Percentiles rank a stretch among this genome's conserved stretches.
phyloP scores from a whole-genome alignment of 2,888 invertebrate genomes.

The Aleiodes alternator region DNA sequence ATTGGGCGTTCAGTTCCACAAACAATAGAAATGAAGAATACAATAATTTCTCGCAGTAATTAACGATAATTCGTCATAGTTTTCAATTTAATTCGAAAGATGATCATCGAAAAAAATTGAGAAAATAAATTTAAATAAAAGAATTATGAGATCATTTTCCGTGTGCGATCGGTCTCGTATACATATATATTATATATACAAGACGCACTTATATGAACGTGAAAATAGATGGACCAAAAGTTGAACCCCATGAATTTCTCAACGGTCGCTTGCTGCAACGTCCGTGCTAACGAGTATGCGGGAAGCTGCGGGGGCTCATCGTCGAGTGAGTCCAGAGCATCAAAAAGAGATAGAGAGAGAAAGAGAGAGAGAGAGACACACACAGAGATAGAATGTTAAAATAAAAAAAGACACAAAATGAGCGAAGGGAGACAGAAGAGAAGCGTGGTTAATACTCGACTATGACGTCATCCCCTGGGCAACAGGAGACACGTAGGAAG shows the following conservation, averaged over 20 bases:
- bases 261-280: slow-evolving; percentile 29
- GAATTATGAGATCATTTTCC: too few species aligned
- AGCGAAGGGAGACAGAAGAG: slow-evolving; percentile 35
- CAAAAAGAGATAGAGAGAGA: slow-evolving; percentile 8
- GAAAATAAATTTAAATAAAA: too few species aligned
- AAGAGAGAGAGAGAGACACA: slow-evolving; percentile 16
- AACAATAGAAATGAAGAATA: too few species aligned
- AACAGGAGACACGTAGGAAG: slow-evolving; percentile 50
- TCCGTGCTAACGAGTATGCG: slow-evolving; percentile 43
- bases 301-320: slow-evolving; percentile 33
- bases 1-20: too few species aligned
- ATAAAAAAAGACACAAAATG: not conserved
- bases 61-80: too few species aligned
- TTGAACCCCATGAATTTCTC: slow-evolving; percentile 39
- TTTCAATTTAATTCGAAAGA: too few species aligned
- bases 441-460: slow-evolving; percentile 40
- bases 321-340: slow-evolving; percentile 4
- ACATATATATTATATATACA: too few species aligned
- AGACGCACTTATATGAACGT: too few species aligned
- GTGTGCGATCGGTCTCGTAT: too few species aligned
- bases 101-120: too few species aligned
- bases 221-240: slow-evolving; percentile 3
- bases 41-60: too few species aligned
- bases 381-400: slow-evolving; percentile 6
- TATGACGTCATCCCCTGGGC: slow-evolving; percentile 51